Percentiles rank a stretch among this genome's conserved stretches.
Evolutionary conservation across 92 coral and sea anemone species (phyloP).

Genomic region (Muricea muricata): DNA sequence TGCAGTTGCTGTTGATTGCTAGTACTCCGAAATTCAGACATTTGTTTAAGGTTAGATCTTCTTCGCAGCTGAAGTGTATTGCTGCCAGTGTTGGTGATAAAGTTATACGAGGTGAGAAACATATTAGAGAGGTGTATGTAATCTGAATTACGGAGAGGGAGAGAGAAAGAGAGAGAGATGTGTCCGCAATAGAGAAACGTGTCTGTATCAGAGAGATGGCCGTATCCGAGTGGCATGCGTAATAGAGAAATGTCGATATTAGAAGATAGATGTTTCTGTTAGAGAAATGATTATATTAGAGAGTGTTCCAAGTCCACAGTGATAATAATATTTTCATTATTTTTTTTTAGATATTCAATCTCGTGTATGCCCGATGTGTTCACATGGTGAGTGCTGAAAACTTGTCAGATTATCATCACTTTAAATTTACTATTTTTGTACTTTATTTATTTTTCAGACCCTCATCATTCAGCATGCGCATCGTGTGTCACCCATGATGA

Average conservation of each 20-base stretch:
- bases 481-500: not conserved
- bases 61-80: conserved; percentile 30
- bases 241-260: too few species aligned
- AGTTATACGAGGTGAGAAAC: conserved; percentile 26
- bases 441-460: not conserved
- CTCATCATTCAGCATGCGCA: conserved; percentile 15
- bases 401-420: too few species aligned
- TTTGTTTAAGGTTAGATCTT: conserved; percentile 1
- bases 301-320: too few species aligned
- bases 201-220: too few species aligned
- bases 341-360: conserved; percentile 28
- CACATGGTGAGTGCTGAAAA: conserved; percentile 22
- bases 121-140: not conserved
- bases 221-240: too few species aligned
- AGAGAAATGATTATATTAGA: too few species aligned
- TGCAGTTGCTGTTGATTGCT: conserved; percentile 67
- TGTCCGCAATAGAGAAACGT: too few species aligned
- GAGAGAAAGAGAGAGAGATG: too few species aligned
- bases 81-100: conserved; percentile 35
- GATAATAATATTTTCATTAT: too few species aligned
- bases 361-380: conserved; percentile 22
- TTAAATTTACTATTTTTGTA: too few species aligned
- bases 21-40: conserved; percentile 37
- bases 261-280: too few species aligned
- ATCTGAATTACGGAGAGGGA: too few species aligned